Evolutionary conservation across 2,888 invertebrate species (phyloP).

Genomic region (Cheilosia impressa): DNA sequence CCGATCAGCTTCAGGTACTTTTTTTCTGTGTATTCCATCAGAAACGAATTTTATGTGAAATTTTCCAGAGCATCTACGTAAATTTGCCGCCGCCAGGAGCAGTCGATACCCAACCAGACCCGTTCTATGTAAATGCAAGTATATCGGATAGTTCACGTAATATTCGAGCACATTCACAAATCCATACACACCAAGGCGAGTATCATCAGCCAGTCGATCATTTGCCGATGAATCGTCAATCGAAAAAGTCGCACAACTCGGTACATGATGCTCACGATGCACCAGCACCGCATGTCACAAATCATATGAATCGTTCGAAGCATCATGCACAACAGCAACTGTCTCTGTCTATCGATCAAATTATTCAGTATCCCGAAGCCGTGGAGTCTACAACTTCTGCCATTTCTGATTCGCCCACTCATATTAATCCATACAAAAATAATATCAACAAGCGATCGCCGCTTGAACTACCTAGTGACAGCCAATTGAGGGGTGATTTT

Average conservation of each 20-base stretch:
- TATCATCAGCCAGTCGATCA: slow-evolving; percentile 32
- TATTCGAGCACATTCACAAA: slow-evolving; percentile 34
- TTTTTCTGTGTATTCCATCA: background rate
- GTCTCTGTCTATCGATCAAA: slow-evolving; percentile 78
- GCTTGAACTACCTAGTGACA: slow-evolving; percentile 78
- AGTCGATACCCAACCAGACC: slow-evolving; percentile 79
- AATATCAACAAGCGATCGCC: slow-evolving; percentile 78
- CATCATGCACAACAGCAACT: slow-evolving; percentile 38
- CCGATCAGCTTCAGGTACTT: slow-evolving; percentile 84
- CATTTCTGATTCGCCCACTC: slow-evolving; percentile 44
- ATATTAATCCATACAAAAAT: slow-evolving; percentile 55
- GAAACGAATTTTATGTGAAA: background rate
- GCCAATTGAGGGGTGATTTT: slow-evolving; percentile 80
- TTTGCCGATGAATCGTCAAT: slow-evolving; percentile 25
- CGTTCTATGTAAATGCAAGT: slow-evolving; percentile 81
- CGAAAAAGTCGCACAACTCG: slow-evolving; percentile 71
- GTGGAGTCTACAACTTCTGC: slow-evolving; percentile 76
- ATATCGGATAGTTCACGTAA: slow-evolving; percentile 76
- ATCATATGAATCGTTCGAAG: slow-evolving; percentile 51
- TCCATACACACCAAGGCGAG: slow-evolving; percentile 43
- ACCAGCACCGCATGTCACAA: slow-evolving; percentile 62
- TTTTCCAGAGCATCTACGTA: slow-evolving; percentile 81
- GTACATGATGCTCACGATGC: slow-evolving; percentile 75
- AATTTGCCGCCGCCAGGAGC: slow-evolving; percentile 80
- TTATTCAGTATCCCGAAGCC: slow-evolving; percentile 81